Conservation (phyloP, 2,888 invertebrate genomes). For the Ditylenchus weischeri region DNA sequence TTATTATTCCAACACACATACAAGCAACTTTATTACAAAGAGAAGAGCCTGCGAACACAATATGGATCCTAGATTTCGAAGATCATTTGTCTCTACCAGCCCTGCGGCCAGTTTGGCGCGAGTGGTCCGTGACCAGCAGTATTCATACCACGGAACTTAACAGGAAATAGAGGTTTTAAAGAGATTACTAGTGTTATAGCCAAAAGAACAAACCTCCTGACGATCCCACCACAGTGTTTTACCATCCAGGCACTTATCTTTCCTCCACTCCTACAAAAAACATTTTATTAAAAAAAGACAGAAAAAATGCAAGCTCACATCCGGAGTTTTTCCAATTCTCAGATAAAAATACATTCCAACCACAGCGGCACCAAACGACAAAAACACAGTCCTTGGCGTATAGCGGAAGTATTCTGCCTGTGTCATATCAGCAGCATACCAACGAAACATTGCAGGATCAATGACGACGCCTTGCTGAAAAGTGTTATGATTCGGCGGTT, state of each 20-base stretch:
- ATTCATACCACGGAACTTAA: too few species aligned
- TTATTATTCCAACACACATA: too few species aligned
- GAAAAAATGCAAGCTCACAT: not conserved
- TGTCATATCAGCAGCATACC: conserved; percentile 58
- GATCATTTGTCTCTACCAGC: not conserved
- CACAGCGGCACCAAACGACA: conserved; percentile 49
- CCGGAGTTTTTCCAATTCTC: conserved; percentile 24
- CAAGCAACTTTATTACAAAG: too few species aligned
- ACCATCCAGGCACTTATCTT: conserved; percentile 50
- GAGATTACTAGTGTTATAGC: not conserved
- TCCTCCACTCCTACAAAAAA: conserved; percentile 24
- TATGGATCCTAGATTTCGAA: not conserved
- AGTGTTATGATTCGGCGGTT: too few species aligned
- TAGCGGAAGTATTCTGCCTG: conserved; percentile 56
- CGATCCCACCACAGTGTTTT: conserved; percentile 59
- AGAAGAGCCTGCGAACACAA: not conserved
- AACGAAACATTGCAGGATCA: conserved; percentile 59
- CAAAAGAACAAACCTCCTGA: not conserved
- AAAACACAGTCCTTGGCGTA: conserved; percentile 53
- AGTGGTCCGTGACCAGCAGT: too few species aligned
- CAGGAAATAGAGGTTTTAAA: too few species aligned
- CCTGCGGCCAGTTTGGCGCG: too few species aligned
- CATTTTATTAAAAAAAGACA: conserved; percentile 19
- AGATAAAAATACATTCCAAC: conserved; percentile 52
- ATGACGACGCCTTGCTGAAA: conserved; percentile 55